Evolutionary conservation across 2,888 invertebrate genomes (phyloP), one percentile per base, ranked within the genome.

Genomic region (Callyntrura guangdongensis): DNA sequence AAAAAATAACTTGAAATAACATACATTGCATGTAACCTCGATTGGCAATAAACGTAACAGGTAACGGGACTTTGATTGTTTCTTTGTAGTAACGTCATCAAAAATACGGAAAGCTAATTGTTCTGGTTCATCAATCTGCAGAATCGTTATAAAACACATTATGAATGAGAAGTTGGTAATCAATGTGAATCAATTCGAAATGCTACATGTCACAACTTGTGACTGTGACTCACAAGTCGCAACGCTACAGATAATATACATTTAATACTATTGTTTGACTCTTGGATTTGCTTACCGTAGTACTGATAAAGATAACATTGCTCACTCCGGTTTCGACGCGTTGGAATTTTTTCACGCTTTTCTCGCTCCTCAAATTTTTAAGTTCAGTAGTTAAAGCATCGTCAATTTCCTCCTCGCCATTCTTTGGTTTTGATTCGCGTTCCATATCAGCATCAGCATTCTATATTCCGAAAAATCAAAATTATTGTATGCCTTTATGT

Each of bases 221-320:
- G n/a, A n/a, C n/a, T n/a, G n/a, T n/a, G n/a, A n/a, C n/a, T n/a
- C n/a, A n/a, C n/a, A n/a, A n/a, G n/a, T n/a, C n/a, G n/a, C n/a
- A n/a, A n/a, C n/a, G n/a, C n/a, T n/a, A n/a, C n/a, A n/a, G n/a
- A n/a, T n/a, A n/a, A n/a, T n/a, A n/a, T n/a, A n/a, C n/a, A n/a
- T n/a, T n/a, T n/a, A n/a, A n/a, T n/a, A n/a, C n/a, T n/a, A n/a
- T n/a, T n/a, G n/a, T n/a, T n/a, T n/a, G n/a, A n/a, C n/a, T n/a
- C n/a, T n/a, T n/a, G n/a, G n/a, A n/a, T n/a, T n/a, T n/a, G 90
- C 94, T 94, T 94, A 95, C 95, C 69, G 96, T 97, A 0, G 98
- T 97, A 94, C 96, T 96, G 92, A 99, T 98, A 94, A 99, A 99
- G 92, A 99, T 95, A 94, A 97, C 96, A 95, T 98, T 98, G 77